Evolutionary conservation across 2,113 vertebrate genomes (phyloP).

Genomic region (Macrotis lagotis): DNA sequence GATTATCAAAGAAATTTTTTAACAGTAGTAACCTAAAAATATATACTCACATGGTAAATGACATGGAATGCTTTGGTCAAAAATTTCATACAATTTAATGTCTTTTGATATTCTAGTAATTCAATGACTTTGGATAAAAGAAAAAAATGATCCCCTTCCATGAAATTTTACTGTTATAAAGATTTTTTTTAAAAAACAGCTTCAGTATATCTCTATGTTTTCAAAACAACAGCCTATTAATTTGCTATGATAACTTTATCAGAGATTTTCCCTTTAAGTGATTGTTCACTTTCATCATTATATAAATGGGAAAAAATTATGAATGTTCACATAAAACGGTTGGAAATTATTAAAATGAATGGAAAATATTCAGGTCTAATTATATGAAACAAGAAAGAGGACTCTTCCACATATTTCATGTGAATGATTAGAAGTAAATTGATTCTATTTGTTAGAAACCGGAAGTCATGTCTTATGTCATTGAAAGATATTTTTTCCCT

Average conservation of each 20-base stretch:
- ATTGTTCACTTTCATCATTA: background rate
- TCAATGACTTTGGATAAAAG: background rate
- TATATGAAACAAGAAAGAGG: background rate
- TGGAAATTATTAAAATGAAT: constrained; percentile 11
- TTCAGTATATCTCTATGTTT: background rate
- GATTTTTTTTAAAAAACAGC: background rate
- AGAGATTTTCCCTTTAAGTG: constrained; percentile 8
- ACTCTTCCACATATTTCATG: background rate
- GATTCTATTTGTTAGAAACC: background rate
- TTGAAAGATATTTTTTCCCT: background rate
- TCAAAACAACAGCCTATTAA: background rate
- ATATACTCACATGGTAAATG: background rate
- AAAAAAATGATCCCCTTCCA: background rate
- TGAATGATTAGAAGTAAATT: background rate
- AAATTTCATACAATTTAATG: background rate
- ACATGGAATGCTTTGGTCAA: background rate
- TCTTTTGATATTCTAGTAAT: background rate
- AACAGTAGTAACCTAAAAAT: background rate
- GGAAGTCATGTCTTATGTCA: background rate
- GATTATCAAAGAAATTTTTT: background rate
- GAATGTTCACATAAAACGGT: background rate
- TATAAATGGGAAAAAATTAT: background rate
- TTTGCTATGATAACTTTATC: background rate
- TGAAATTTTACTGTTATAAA: background rate
- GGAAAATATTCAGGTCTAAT: background rate